Evolutionary conservation across 2,888 invertebrate genomes (phyloP).

Genomic region (Folsomia candida): DNA sequence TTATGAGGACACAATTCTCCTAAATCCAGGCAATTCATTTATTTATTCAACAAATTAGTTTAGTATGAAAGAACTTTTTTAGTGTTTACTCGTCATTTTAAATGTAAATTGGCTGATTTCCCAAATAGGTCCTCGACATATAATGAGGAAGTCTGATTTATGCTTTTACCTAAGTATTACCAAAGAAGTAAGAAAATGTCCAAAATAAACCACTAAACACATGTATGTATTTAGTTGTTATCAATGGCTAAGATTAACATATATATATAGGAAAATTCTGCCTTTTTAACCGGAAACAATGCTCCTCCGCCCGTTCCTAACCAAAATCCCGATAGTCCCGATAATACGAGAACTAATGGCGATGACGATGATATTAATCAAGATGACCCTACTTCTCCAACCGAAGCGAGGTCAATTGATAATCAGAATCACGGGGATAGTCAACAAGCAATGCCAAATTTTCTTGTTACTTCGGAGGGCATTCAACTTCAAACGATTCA

Average conservation of each 20-base stretch:
- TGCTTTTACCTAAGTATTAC: constrained; percentile 98
- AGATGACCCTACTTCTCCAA: background rate
- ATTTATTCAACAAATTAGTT: too few species aligned
- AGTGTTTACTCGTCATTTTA: too few species aligned
- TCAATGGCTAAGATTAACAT: too few species aligned
- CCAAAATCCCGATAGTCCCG: constrained; percentile 19
- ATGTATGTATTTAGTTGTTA: too few species aligned
- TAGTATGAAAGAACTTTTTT: too few species aligned
- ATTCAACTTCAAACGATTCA: constrained; percentile 30
- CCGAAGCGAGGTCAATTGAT: background rate
- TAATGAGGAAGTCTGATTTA: constrained; percentile 93
- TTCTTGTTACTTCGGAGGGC: constrained; percentile 19
- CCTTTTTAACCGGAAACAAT: constrained; percentile 53
- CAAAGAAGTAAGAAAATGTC: too few species aligned
- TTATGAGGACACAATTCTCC: constrained; percentile 88
- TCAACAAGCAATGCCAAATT: constrained; percentile 19
- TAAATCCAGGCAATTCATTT: constrained; percentile 68
- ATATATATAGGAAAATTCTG: constrained; percentile 81
- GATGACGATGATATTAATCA: constrained; percentile 1
- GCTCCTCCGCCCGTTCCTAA: background rate
- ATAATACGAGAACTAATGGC: background rate
- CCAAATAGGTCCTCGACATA: constrained; percentile 77
- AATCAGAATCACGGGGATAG: background rate
- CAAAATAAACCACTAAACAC: too few species aligned
- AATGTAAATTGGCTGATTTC: too few species aligned